Evolutionary conservation across 2,797 vertebrate species (phyloP).

Genomic region (Macroramphosus scolopax): DNA sequence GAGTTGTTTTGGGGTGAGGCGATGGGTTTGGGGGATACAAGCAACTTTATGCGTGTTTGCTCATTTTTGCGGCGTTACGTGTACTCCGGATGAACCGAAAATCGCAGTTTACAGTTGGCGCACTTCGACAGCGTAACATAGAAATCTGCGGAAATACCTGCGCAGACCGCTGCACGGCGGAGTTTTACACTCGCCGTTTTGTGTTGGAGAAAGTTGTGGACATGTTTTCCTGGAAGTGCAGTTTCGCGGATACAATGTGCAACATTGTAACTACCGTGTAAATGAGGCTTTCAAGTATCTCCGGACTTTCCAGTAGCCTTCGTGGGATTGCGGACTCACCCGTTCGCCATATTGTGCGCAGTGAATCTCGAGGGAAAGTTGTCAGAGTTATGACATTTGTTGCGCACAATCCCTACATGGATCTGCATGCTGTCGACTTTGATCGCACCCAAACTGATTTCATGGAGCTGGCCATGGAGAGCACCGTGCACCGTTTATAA

Average conservation of each 20-base stretch:
- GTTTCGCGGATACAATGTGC: conserved; percentile 41
- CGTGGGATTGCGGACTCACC: conserved; percentile 30
- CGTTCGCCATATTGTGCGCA: conserved; percentile 65
- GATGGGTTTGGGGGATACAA: conserved; percentile 30
- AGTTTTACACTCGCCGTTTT: conserved; percentile 30
- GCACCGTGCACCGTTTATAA: conserved; percentile 51
- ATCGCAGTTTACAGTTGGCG: not conserved
- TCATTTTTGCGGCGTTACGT: conserved; percentile 32
- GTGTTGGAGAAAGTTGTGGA: conserved; percentile 70
- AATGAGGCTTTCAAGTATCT: conserved; percentile 1
- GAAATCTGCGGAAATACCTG: conserved; percentile 44
- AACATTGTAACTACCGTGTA: conserved; percentile 22
- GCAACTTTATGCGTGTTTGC: conserved; percentile 47
- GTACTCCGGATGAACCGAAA: conserved; percentile 16
- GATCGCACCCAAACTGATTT: conserved; percentile 69
- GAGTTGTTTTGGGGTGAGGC: conserved; percentile 69
- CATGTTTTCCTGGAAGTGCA: conserved; percentile 70
- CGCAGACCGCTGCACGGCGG: conserved; percentile 30
- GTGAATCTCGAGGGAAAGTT: conserved; percentile 69
- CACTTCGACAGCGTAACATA: not conserved
- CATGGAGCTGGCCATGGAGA: conserved; percentile 57
- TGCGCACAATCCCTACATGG: conserved; percentile 68
- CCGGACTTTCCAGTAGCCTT: conserved; percentile 29
- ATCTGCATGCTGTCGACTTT: conserved; percentile 73
- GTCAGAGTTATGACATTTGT: conserved; percentile 72